phyloP scores from a whole-genome alignment of 2,888 invertebrate genomes.

The Thumatha senex region DNA sequence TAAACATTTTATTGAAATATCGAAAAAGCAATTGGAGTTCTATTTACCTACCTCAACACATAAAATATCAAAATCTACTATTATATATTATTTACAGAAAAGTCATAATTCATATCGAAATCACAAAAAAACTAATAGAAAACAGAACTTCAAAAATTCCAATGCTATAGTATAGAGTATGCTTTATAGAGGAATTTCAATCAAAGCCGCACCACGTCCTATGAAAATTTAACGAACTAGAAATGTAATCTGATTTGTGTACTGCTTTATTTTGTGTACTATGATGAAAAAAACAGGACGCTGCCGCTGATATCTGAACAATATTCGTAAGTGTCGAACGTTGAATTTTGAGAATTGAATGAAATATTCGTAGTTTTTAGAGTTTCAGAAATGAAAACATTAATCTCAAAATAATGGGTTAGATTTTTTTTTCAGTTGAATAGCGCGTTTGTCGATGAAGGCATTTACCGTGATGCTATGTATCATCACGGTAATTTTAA shows the following conservation, averaged over 20 bases:
- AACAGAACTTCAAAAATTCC: conserved; percentile 12
- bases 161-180: conserved; percentile 37
- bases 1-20: no score
- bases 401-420: no score
- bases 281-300: conserved; percentile 32
- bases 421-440: no score
- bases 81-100: not conserved
- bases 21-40: no score
- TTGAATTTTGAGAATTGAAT: not conserved
- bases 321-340: conserved; percentile 18
- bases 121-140: conserved; percentile 9
- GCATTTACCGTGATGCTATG: no score
- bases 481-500: no score
- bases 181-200: conserved; percentile 51
- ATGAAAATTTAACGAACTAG: conserved; percentile 68
- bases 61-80: no score
- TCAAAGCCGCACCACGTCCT: conserved; percentile 47
- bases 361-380: no score
- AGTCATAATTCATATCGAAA: conserved; percentile 1
- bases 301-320: conserved; percentile 14
- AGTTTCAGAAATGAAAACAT: no score
- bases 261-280: conserved; percentile 45
- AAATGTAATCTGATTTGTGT: conserved; percentile 65
- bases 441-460: no score
- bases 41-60: no score